A percentile compares a stretch with the other conserved stretches of the same genome.
Evolutionary conservation across 2,888 invertebrate species (phyloP).

Genomic region (Apantesis nais): DNA sequence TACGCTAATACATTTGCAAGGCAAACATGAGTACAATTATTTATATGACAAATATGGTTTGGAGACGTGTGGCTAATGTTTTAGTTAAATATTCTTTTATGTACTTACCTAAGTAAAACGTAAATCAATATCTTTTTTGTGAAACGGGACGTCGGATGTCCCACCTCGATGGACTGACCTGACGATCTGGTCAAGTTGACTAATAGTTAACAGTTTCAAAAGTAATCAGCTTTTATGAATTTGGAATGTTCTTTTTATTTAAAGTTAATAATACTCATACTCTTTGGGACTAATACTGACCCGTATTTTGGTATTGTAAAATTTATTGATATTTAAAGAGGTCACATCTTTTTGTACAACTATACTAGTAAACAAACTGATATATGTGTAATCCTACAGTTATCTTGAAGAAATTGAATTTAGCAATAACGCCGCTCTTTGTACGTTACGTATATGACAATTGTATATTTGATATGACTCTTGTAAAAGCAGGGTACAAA

Average conservation of each 20-base stretch:
- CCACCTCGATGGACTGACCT: constrained; percentile 9
- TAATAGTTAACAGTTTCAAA: neutral
- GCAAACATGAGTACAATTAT: constrained; percentile 21
- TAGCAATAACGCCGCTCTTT: too few species aligned
- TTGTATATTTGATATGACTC: too few species aligned
- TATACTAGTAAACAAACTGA: neutral
- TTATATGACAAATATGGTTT: constrained; percentile 33
- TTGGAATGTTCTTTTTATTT: neutral
- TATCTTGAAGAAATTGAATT: too few species aligned
- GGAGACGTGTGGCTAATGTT: constrained; percentile 23
- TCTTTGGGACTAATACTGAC: neutral
- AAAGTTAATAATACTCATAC: neutral
- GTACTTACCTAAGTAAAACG: constrained; percentile 8
- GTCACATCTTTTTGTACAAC: neutral
- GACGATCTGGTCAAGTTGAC: constrained; percentile 14
- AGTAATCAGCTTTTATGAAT: neutral
- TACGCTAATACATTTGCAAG: constrained; percentile 33
- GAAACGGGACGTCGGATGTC: constrained; percentile 4
- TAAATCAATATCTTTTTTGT: constrained; percentile 11
- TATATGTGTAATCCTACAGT: neutral
- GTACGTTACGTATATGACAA: too few species aligned
- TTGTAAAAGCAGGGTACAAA: too few species aligned
- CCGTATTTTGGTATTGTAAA: neutral
- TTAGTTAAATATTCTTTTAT: constrained; percentile 15
- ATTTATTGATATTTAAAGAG: neutral